Percentiles rank a stretch among this genome's conserved stretches.
Conservation (phyloP, 2,888 invertebrate genomes). For the Lycia hirtaria region DNA sequence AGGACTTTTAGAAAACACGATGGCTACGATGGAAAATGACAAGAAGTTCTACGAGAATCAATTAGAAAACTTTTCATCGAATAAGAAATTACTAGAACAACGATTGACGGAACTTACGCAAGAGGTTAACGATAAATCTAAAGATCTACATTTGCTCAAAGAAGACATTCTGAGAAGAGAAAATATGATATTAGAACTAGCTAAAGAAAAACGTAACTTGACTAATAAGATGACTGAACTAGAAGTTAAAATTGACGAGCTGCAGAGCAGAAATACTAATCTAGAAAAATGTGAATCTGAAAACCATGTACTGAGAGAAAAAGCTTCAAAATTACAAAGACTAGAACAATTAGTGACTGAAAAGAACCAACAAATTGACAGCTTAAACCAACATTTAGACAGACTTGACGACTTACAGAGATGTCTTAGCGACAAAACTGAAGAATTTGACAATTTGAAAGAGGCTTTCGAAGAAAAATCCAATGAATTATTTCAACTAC, state of each 20-base stretch:
- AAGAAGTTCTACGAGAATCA: slow-evolving; percentile 85
- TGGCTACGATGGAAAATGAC: slow-evolving; percentile 82
- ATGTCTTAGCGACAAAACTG: slow-evolving; percentile 78
- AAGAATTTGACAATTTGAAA: slow-evolving; percentile 77
- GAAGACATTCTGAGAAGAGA: slow-evolving; percentile 85
- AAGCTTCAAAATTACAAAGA: slow-evolving; percentile 75
- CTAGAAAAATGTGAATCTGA: slow-evolving; percentile 72
- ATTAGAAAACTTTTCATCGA: slow-evolving; percentile 80
- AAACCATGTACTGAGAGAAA: slow-evolving; percentile 78
- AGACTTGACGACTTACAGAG: slow-evolving; percentile 80
- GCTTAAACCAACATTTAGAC: slow-evolving; percentile 79
- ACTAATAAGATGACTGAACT: slow-evolving; percentile 78
- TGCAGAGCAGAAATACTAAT: slow-evolving; percentile 71
- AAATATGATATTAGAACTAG: slow-evolving; percentile 84
- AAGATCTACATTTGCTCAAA: slow-evolving; percentile 81
- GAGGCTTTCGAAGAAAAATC: slow-evolving; percentile 78
- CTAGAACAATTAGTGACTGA: slow-evolving; percentile 84
- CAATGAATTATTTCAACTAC: slow-evolving; percentile 71
- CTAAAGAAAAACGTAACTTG: slow-evolving; percentile 84
- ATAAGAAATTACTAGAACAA: slow-evolving; percentile 81
- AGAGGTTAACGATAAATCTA: slow-evolving; percentile 81
- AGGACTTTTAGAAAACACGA: slow-evolving; percentile 75
- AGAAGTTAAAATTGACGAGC: slow-evolving; percentile 79
- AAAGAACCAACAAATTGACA: slow-evolving; percentile 83
- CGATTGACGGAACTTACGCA: slow-evolving; percentile 85